These are phyloP conservation scores for Chloroclysta siterata DNA, from an alignment of 2,888 invertebrate genomes.

Conservation along the genomic window DNA sequence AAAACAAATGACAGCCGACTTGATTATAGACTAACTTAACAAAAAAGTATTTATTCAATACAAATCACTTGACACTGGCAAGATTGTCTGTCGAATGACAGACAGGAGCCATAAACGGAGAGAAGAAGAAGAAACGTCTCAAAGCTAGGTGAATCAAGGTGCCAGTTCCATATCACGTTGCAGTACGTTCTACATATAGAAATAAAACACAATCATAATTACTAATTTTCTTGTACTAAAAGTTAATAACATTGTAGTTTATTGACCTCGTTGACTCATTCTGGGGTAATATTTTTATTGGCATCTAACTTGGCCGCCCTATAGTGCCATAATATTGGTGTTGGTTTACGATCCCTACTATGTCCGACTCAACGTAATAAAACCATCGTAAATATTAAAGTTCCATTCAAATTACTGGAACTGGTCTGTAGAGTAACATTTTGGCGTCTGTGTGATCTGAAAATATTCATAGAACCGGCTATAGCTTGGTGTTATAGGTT, in stretches of 20 bases:
- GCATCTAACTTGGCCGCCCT: conserved; percentile 47
- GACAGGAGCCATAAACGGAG: too few species aligned
- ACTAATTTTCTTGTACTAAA: conserved; percentile 8
- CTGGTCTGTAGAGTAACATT: conserved; percentile 7
- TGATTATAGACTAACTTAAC: too few species aligned
- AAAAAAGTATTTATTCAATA: too few species aligned
- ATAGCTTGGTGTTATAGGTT: too few species aligned
- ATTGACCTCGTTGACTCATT: conserved; percentile 42
- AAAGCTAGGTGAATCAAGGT: too few species aligned
- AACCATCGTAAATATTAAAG: conserved; percentile 62
- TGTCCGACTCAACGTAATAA: conserved; percentile 57
- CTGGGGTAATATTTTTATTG: conserved; percentile 44
- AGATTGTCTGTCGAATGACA: too few species aligned
- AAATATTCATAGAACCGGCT: background rate
- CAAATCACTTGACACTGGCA: too few species aligned
- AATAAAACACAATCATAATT: conserved; percentile 5
- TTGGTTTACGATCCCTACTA: conserved; percentile 53
- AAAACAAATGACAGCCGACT: too few species aligned
- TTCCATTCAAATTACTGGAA: conserved; percentile 52
- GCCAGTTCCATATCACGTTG: too few species aligned
- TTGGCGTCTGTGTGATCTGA: conserved; percentile 1
- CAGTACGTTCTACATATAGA: too few species aligned
- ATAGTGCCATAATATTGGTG: conserved; percentile 44
- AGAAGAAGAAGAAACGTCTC: too few species aligned
- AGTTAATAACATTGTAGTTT: conserved; percentile 35